phyloP scores from a whole-genome alignment of 1,140 invertebrate species.

The Drosophila tristis region DNA sequence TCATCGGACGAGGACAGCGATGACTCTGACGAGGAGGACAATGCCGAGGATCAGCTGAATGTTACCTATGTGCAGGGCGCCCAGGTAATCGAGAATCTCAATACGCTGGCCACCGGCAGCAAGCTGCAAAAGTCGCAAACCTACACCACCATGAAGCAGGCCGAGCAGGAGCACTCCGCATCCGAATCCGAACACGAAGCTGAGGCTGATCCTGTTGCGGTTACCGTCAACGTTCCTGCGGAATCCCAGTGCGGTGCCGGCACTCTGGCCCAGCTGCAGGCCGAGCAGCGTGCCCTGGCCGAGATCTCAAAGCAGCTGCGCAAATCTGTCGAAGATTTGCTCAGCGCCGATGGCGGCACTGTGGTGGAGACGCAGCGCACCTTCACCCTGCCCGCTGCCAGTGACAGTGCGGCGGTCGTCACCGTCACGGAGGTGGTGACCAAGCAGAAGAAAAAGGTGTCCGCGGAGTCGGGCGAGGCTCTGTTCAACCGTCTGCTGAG shows the following conservation, averaged over 20 bases:
- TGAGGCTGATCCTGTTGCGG: neutral
- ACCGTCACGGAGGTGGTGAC: constrained; percentile 72
- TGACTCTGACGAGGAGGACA: constrained; percentile 73
- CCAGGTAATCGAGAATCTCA: constrained; percentile 82
- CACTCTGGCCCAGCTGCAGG: constrained; percentile 73
- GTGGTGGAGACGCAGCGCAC: constrained; percentile 61
- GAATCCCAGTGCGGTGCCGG: constrained; percentile 24
- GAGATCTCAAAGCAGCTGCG: constrained; percentile 83
- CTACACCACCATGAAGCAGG: constrained; percentile 73
- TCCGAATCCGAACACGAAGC: no score
- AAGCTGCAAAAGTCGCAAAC: constrained; percentile 80
- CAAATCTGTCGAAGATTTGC: constrained; percentile 78
- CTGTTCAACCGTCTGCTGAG: constrained; percentile 72
- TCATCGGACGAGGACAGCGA: constrained; percentile 73
- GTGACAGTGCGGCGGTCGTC: constrained; percentile 56
- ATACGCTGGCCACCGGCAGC: constrained; percentile 52
- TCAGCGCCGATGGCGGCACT: constrained; percentile 53
- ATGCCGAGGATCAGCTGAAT: constrained; percentile 62
- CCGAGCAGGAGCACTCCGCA: constrained; percentile 17
- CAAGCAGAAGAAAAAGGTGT: constrained; percentile 45
- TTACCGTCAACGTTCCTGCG: neutral
- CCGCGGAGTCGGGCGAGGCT: constrained; percentile 63
- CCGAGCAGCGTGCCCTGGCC: constrained; percentile 77
- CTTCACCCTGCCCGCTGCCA: constrained; percentile 50
- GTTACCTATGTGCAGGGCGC: constrained; percentile 74